These are phyloP conservation scores for Patella caerulea DNA, from an alignment of 2,888 invertebrate species.

Conservation along the genomic window DNA sequence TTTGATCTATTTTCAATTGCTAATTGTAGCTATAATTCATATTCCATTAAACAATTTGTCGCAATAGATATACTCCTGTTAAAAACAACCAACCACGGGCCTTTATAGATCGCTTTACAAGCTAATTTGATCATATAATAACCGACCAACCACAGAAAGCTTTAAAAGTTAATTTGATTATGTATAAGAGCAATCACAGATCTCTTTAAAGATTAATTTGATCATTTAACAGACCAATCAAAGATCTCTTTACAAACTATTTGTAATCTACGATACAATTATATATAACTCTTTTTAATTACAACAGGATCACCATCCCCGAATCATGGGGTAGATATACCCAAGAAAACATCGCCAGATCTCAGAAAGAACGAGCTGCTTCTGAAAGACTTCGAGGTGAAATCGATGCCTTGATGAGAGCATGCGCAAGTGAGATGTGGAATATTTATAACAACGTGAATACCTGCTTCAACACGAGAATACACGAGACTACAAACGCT, in stretches of 20 bases:
- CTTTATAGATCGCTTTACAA: too few species aligned
- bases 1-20: too few species aligned
- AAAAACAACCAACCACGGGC: too few species aligned
- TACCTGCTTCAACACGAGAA: conserved; percentile 64
- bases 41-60: too few species aligned
- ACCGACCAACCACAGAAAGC: too few species aligned
- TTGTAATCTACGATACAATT: neutral
- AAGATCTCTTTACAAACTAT: too few species aligned
- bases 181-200: neutral
- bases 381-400: conserved; percentile 66
- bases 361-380: conserved; percentile 67
- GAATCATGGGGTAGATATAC: conserved; percentile 69
- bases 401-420: conserved; percentile 64
- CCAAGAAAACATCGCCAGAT: conserved; percentile 69
- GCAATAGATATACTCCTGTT: too few species aligned
- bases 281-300: neutral
- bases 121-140: too few species aligned
- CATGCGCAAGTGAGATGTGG: conserved; percentile 70
- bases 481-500: conserved; percentile 67
- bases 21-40: too few species aligned
- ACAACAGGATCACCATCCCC: conserved; percentile 79
- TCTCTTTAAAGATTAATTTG: neutral
- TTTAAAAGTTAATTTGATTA: too few species aligned
- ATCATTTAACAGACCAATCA: too few species aligned
- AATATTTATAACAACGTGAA: conserved; percentile 70